phyloP scores from a whole-genome alignment of 2,888 invertebrate genomes.

The Leptogaster cylindrica region DNA sequence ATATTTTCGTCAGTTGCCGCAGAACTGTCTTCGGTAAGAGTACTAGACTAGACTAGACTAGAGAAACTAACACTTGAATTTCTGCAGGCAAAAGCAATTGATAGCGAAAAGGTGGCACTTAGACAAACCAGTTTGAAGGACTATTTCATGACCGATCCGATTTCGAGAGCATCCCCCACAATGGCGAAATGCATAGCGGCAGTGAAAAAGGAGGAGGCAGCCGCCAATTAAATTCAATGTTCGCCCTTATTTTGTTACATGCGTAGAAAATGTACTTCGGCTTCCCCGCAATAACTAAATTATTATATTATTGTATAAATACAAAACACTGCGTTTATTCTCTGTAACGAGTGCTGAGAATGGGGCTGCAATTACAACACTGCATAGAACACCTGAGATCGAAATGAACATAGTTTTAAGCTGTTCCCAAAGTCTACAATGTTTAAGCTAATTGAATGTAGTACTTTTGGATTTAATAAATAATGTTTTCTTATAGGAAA shows the following conservation, averaged over 20 bases:
- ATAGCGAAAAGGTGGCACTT: constrained; percentile 70
- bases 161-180: constrained; percentile 94
- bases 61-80: not conserved
- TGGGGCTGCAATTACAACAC: no score
- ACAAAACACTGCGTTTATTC: no score
- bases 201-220: constrained; percentile 68
- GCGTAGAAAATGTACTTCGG: constrained; percentile 9
- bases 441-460: no score
- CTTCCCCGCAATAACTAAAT: not conserved
- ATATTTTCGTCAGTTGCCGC: constrained; percentile 83
- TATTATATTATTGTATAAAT: not conserved
- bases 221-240: constrained; percentile 2
- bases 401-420: no score
- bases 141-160: constrained; percentile 94
- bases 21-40: constrained; percentile 71
- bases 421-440: no score
- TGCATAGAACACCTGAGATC: no score
- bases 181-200: constrained; percentile 99
- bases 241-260: not conserved
- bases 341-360: no score
- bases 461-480: no score
- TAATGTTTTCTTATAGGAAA: no score
- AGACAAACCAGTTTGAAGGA: constrained; percentile 80
- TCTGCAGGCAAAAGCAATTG: constrained; percentile 61
- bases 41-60: not conserved